phyloP scores from a whole-genome alignment of 2,888 invertebrate species.

The Dromius quadrimaculatus region DNA sequence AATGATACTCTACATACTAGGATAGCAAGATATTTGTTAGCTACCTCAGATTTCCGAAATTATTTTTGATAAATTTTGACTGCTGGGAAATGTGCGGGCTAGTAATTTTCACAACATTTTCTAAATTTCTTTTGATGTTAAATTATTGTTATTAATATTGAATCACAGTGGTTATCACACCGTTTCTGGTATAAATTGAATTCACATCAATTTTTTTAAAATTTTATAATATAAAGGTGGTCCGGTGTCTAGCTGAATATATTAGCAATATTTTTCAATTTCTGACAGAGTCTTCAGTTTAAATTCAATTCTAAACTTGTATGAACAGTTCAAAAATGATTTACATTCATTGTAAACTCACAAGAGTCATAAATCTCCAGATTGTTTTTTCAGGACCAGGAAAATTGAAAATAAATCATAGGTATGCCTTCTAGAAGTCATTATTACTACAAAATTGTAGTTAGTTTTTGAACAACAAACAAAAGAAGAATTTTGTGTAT shows the following conservation, averaged over 20 bases:
- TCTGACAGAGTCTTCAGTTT: not conserved
- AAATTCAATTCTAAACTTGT: conserved; percentile 1
- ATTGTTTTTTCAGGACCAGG: not conserved
- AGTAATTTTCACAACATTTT: too few species aligned
- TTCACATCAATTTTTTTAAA: too few species aligned
- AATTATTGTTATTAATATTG: too few species aligned
- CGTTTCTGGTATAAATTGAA: too few species aligned
- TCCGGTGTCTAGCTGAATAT: not conserved
- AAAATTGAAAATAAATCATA: not conserved
- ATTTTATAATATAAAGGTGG: too few species aligned
- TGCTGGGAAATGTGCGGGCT: too few species aligned
- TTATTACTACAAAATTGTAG: not conserved
- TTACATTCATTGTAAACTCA: not conserved
- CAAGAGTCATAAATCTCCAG: not conserved
- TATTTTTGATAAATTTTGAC: too few species aligned
- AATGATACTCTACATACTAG: too few species aligned
- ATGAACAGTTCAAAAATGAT: not conserved
- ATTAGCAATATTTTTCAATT: conserved; percentile 3
- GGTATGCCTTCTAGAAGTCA: not conserved
- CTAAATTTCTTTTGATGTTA: too few species aligned
- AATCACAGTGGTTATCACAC: too few species aligned
- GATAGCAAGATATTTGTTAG: too few species aligned
- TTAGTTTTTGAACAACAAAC: conserved; percentile 14
- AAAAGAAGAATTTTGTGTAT: not conserved
- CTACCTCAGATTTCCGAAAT: too few species aligned